Evolutionary conservation across 2,888 invertebrate genomes (phyloP).

Genomic region (Neoascia interrupta): DNA sequence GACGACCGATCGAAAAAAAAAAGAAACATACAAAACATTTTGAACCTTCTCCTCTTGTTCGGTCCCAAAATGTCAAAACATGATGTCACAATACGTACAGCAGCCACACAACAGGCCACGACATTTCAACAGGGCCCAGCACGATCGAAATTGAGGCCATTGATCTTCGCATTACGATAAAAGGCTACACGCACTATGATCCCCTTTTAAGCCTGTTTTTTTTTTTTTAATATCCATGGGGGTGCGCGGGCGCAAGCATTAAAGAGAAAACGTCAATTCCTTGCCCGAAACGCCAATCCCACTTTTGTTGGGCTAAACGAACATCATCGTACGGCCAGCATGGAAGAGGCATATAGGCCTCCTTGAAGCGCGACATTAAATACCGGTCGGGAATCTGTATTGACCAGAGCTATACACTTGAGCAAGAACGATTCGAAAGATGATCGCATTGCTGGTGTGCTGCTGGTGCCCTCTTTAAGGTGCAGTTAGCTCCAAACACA

Average conservation of each 20-base stretch:
- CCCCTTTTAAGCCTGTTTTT: constrained; percentile 20
- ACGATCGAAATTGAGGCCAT: constrained; percentile 63
- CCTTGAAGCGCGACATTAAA: too few species aligned
- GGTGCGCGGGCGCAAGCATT: constrained; percentile 38
- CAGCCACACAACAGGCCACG: constrained; percentile 14
- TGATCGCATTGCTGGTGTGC: not conserved
- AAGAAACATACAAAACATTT: too few species aligned
- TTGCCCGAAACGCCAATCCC: constrained; percentile 68
- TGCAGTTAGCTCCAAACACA: constrained; percentile 65
- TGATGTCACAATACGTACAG: constrained; percentile 61
- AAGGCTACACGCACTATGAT: constrained; percentile 53
- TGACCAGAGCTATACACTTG: too few species aligned
- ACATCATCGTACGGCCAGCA: constrained; percentile 27
- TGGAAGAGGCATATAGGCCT: constrained; percentile 26
- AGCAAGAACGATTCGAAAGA: too few species aligned
- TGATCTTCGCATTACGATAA: constrained; percentile 63
- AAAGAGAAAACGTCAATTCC: constrained; percentile 57
- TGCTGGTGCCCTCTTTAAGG: constrained; percentile 59
- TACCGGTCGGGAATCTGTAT: constrained; percentile 7
- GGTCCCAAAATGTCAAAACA: constrained; percentile 65
- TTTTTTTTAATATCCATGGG: constrained; percentile 25
- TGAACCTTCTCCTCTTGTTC: constrained; percentile 18
- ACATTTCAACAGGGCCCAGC: constrained; percentile 43
- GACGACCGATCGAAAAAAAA: not conserved
- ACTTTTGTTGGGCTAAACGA: constrained; percentile 58